A percentile compares a stretch with the other conserved stretches of the same genome.
These are phyloP conservation scores for Chrysolophus pictus DNA, from an alignment of 2,797 vertebrate genomes.

Conservation along the genomic window DNA sequence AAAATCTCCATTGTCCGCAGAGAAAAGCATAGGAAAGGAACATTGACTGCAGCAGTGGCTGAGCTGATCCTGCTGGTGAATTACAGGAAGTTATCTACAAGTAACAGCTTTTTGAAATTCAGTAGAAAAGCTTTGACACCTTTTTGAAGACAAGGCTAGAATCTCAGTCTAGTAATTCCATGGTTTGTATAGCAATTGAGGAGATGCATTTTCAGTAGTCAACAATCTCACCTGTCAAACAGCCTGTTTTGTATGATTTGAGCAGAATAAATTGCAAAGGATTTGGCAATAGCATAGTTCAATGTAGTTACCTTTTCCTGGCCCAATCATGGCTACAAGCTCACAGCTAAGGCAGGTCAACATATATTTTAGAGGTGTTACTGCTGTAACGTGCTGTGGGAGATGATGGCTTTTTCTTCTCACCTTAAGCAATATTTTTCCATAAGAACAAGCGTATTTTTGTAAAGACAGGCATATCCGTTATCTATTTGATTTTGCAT, in stretches of 20 bases:
- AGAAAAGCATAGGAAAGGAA: constrained; percentile 51
- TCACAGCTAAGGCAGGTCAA: not conserved
- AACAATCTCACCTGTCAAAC: not conserved
- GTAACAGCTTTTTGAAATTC: constrained; percentile 72
- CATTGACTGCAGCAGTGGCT: not conserved
- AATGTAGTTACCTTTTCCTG: not conserved
- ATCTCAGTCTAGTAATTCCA: constrained; percentile 3
- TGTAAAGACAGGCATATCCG: not conserved
- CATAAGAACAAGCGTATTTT: rapidly evolving
- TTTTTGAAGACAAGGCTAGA: constrained; percentile 39
- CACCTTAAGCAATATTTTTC: not conserved
- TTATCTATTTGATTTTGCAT: not conserved
- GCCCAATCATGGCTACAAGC: not conserved
- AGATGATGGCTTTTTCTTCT: not conserved
- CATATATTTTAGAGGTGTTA: not conserved
- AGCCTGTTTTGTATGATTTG: not conserved
- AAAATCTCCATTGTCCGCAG: not conserved
- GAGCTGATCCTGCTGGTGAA: constrained; percentile 66
- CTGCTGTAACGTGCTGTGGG: not conserved
- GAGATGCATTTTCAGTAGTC: not conserved
- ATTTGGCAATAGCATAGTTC: not conserved
- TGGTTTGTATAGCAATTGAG: not conserved
- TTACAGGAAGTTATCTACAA: constrained; percentile 80
- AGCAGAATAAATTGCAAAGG: not conserved
- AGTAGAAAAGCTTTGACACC: constrained; percentile 58